Percentiles rank a stretch among this genome's conserved stretches.
Conservation (phyloP, 2,113 vertebrate species). For the Coracopsis vasa region DNA sequence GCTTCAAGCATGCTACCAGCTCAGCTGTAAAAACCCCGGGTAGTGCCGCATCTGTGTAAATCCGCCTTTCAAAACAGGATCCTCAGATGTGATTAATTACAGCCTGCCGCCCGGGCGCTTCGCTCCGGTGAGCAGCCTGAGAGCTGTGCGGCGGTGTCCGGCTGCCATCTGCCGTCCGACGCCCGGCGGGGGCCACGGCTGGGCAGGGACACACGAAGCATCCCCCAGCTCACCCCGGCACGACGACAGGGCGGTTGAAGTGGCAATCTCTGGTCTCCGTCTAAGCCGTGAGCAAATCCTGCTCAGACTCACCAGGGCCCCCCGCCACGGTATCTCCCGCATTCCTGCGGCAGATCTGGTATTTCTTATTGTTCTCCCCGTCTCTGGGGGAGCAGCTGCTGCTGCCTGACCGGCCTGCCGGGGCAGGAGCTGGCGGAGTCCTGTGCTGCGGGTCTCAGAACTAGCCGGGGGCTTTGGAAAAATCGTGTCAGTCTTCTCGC, state of each 20-base stretch:
- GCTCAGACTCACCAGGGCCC: background rate
- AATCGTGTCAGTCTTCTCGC: background rate
- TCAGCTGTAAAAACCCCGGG: background rate
- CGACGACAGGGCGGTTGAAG: background rate
- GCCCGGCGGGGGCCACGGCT: background rate
- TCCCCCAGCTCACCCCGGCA: background rate
- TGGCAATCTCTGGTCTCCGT: background rate
- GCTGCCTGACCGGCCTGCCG: background rate
- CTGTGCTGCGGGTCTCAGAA: background rate
- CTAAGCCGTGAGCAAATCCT: conserved; percentile 16
- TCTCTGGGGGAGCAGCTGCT: conserved; percentile 38
- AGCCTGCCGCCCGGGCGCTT: background rate
- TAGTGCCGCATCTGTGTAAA: background rate
- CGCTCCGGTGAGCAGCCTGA: background rate
- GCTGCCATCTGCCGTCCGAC: conserved; percentile 46
- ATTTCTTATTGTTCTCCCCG: conserved; percentile 50
- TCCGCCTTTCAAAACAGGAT: background rate
- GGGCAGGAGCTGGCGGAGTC: conserved; percentile 5
- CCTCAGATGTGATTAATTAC: background rate
- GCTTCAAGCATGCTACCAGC: background rate
- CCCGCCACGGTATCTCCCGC: conserved; percentile 38
- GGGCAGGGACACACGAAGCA: background rate
- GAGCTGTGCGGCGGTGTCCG: background rate
- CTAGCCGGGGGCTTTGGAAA: conserved; percentile 51
- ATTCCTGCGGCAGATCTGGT: conserved; percentile 55